A percentile compares a stretch with the other conserved stretches of the same genome.
phyloP scores from a whole-genome alignment of 1,140 invertebrate species.

The Drosophila burlai region DNA sequence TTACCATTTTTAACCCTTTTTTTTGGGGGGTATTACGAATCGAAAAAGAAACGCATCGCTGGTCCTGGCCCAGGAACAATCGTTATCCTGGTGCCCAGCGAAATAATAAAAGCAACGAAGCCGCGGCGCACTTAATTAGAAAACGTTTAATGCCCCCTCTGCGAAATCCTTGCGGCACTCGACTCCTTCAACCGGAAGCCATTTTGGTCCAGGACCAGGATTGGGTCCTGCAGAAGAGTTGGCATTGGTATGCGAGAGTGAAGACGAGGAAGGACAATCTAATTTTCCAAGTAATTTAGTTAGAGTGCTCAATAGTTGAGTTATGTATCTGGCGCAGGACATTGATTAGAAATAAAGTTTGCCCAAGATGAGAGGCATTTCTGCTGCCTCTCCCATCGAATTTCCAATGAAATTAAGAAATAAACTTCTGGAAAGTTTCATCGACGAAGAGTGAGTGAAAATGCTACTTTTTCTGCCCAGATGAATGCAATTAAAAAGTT shows the following conservation, averaged over 20 bases:
- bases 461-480: conserved; percentile 36
- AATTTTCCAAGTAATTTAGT: conserved; percentile 82
- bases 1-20: conserved; percentile 67
- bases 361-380: background rate
- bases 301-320: conserved; percentile 73
- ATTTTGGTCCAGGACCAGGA: conserved; percentile 23
- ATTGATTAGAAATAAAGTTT: conserved; percentile 48
- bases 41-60: conserved; percentile 68
- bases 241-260: conserved; percentile 17
- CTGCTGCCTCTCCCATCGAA: background rate
- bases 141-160: conserved; percentile 75
- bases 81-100: conserved; percentile 73
- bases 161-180: conserved; percentile 36
- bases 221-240: conserved; percentile 4
- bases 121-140: conserved; percentile 76
- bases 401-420: conserved; percentile 49
- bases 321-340: conserved; percentile 44
- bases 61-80: conserved; percentile 57
- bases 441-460: conserved; percentile 13
- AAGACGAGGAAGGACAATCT: conserved; percentile 43
- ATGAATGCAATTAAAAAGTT: conserved; percentile 67
- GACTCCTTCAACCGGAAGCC: conserved; percentile 57
- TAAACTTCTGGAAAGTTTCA: conserved; percentile 24
- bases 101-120: conserved; percentile 68
- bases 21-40: conserved; percentile 36